Evolutionary conservation across 1,140 invertebrate species (phyloP).

Genomic region (Pachypsylla venusta): DNA sequence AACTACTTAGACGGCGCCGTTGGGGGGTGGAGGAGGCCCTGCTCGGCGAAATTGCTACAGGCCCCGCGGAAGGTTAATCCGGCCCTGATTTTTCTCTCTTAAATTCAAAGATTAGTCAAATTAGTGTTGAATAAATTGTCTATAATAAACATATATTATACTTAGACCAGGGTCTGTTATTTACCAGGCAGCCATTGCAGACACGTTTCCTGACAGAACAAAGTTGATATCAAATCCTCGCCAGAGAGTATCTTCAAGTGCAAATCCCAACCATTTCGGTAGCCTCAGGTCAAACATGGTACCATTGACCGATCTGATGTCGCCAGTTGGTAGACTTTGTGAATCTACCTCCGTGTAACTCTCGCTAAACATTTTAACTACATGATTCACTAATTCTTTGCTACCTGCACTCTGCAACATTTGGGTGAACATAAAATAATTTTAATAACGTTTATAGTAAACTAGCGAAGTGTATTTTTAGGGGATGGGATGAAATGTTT

Average conservation of each 20-base stretch:
- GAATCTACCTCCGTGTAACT: neutral
- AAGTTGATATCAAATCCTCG: conserved; percentile 53
- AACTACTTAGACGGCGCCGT: no score
- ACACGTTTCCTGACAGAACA: conserved; percentile 35
- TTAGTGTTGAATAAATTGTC: neutral
- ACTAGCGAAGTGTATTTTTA: no score
- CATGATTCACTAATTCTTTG: neutral
- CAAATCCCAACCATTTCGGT: conserved; percentile 34
- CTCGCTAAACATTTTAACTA: neutral
- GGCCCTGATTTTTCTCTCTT: no score
- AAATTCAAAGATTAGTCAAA: no score
- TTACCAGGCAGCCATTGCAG: conserved; percentile 15
- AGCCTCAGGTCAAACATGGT: conserved; percentile 53
- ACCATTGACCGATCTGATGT: conserved; percentile 39
- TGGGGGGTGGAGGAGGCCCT: no score
- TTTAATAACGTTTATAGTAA: no score
- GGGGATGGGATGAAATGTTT: no score
- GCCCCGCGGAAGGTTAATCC: no score
- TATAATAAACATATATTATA: neutral
- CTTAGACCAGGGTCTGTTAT: neutral
- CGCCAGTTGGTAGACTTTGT: conserved; percentile 27
- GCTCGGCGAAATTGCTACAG: no score
- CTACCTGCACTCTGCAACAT: neutral
- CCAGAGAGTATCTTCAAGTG: conserved; percentile 33
- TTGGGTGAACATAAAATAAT: neutral